Evolutionary conservation across 2,888 invertebrate genomes (phyloP).

Genomic region (Trissolcus brochymenae): DNA sequence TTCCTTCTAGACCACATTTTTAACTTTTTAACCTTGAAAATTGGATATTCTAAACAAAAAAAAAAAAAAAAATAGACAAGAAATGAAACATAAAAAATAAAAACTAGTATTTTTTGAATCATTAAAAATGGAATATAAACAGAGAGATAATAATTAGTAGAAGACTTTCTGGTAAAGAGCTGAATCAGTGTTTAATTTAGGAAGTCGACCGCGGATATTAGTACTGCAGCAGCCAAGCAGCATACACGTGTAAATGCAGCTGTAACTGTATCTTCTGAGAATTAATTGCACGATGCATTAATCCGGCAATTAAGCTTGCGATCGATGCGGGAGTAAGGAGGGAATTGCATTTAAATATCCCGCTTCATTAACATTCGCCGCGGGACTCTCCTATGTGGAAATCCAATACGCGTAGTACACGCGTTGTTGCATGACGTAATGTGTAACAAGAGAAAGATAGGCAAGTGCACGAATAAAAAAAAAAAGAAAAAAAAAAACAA

Average conservation of each 20-base stretch:
- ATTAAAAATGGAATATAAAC: too few relatives aligned
- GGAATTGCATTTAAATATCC: constrained; percentile 38
- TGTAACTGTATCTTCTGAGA: constrained; percentile 10
- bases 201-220: neutral
- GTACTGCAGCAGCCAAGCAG: neutral
- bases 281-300: constrained; percentile 19
- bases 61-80: too few relatives aligned
- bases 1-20: too few relatives aligned
- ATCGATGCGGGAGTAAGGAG: constrained; percentile 24
- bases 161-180: too few relatives aligned
- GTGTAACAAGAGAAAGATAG: constrained; percentile 48
- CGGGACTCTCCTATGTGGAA: constrained; percentile 24
- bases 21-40: too few relatives aligned
- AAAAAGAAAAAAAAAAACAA: constrained; percentile 37
- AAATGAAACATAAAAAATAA: too few relatives aligned
- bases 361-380: constrained; percentile 47
- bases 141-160: too few relatives aligned
- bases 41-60: too few relatives aligned
- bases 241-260: constrained; percentile 11
- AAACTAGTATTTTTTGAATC: too few relatives aligned
- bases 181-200: too few relatives aligned
- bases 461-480: constrained; percentile 6
- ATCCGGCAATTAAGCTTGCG: constrained; percentile 24
- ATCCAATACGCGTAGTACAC: constrained; percentile 44
- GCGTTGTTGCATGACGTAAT: constrained; percentile 47